These are phyloP conservation scores for Nemotelus nigrinus DNA, from an alignment of 2,888 invertebrate genomes.

Conservation along the genomic window DNA sequence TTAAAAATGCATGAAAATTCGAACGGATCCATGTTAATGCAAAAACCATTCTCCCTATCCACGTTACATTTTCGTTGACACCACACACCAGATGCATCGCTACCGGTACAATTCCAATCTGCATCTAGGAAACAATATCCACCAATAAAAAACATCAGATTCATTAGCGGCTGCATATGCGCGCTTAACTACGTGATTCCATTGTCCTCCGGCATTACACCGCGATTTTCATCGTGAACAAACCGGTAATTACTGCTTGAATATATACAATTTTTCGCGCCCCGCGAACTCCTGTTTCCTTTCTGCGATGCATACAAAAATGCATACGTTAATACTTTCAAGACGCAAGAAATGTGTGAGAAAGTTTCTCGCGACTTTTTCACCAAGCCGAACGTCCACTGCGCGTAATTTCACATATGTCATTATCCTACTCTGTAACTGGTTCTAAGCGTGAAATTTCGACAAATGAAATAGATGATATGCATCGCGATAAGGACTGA, in stretches of 20 bases:
- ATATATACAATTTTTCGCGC: background rate
- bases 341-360: background rate
- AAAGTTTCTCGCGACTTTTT: background rate
- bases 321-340: background rate
- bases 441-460: background rate
- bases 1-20: too few species aligned
- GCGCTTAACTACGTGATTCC: background rate
- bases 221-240: background rate
- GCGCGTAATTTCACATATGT: background rate
- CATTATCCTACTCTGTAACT: background rate
- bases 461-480: background rate
- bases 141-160: background rate
- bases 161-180: background rate
- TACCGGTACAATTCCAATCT: too few species aligned
- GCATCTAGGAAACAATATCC: too few species aligned
- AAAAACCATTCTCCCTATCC: too few species aligned
- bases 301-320: background rate
- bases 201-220: background rate
- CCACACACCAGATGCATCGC: too few species aligned
- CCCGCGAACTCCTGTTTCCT: background rate
- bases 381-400: background rate
- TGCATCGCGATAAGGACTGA: background rate
- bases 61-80: too few species aligned
- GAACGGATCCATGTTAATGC: too few species aligned
- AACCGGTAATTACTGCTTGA: background rate